A percentile compares a stretch with the other conserved stretches of the same genome.
phyloP scores from a whole-genome alignment of 2,888 invertebrate species.

The Mesorhabditis sp. region DNA sequence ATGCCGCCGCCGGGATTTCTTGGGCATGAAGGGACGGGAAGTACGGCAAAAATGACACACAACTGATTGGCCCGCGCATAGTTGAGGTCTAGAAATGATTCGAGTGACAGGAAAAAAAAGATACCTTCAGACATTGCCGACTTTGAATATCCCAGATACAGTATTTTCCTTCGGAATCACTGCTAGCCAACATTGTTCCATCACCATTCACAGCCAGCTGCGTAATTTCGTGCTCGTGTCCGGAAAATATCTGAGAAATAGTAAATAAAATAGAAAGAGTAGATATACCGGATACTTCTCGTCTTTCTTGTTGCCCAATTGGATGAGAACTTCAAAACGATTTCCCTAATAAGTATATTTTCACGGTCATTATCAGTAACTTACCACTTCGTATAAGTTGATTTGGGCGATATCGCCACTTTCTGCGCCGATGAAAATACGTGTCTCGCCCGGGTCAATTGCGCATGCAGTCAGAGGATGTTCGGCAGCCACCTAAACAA shows the following conservation, averaged over 20 bases:
- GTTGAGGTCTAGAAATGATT: constrained; percentile 13
- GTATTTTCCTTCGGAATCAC: constrained; percentile 38
- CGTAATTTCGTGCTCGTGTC: constrained; percentile 30
- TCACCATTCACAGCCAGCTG: constrained; percentile 34
- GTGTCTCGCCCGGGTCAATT: constrained; percentile 43
- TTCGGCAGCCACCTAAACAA: constrained; percentile 38
- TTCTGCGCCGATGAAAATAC: constrained; percentile 42
- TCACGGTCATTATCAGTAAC: background rate
- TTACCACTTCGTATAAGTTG: constrained; percentile 27
- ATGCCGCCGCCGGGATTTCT: no score
- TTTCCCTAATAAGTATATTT: background rate
- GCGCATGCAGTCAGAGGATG: constrained; percentile 39
- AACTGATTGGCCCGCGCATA: constrained; percentile 18
- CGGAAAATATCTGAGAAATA: constrained; percentile 26
- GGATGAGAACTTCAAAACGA: background rate
- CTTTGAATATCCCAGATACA: constrained; percentile 49
- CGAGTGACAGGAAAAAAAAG: background rate
- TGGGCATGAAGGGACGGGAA: constrained; percentile 14
- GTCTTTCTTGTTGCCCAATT: background rate
- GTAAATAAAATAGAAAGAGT: background rate
- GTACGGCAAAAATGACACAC: constrained; percentile 19
- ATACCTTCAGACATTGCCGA: constrained; percentile 42
- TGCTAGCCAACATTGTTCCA: constrained; percentile 44
- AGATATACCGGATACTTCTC: background rate
- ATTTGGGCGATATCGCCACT: constrained; percentile 41